Conservation (phyloP, 2,888 invertebrate genomes). For the Aproaerema taeniolella region DNA sequence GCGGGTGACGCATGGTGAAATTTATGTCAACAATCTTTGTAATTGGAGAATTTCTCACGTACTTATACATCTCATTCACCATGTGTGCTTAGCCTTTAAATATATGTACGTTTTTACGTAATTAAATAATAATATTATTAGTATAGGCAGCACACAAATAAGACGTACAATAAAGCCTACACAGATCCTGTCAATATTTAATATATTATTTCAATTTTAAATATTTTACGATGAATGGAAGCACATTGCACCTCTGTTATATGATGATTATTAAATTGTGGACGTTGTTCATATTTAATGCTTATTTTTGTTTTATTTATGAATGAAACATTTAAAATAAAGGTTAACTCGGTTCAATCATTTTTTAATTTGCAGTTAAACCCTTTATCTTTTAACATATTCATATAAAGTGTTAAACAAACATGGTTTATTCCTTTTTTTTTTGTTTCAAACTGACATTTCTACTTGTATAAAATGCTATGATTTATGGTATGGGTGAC, state of each 20-base stretch:
- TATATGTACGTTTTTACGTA: background rate
- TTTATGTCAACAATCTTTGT: no score
- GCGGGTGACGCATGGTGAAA: no score
- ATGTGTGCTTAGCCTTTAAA: background rate
- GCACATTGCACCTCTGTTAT: constrained; percentile 35
- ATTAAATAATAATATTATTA: background rate
- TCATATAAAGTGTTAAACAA: no score
- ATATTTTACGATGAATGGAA: constrained; percentile 14
- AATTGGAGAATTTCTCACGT: background rate
- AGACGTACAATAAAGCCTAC: constrained; percentile 10
- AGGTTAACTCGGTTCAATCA: constrained; percentile 35
- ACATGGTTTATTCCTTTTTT: no score
- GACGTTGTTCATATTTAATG: constrained; percentile 48
- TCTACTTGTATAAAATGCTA: no score
- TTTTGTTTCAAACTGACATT: no score
- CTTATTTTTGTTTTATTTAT: constrained; percentile 62
- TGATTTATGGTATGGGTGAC: no score
- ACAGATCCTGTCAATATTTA: constrained; percentile 11
- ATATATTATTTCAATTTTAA: constrained; percentile 4
- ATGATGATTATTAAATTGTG: constrained; percentile 38
- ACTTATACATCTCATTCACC: background rate
- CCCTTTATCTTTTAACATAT: no score
- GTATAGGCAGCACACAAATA: constrained; percentile 10
- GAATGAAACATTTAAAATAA: constrained; percentile 51
- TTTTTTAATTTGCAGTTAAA: constrained; percentile 12